These are phyloP conservation scores for Halcyon leucocephala DNA, from an alignment of 2,797 vertebrate genomes.

Conservation along the genomic window DNA sequence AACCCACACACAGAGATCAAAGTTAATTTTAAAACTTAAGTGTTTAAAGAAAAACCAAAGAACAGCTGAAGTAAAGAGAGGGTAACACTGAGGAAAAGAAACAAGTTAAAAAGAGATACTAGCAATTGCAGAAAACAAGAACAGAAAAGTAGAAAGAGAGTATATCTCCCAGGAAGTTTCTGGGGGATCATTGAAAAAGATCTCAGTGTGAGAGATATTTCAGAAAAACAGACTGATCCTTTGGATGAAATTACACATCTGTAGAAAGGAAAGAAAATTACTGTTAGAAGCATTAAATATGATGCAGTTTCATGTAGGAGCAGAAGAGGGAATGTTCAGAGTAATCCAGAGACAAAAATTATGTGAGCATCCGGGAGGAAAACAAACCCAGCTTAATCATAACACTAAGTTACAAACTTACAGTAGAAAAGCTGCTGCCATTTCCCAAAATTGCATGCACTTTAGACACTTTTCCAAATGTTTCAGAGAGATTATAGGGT, in stretches of 20 bases:
- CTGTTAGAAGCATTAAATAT: background rate
- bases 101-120: background rate
- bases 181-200: background rate
- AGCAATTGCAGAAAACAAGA: background rate
- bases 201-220: background rate
- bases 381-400: background rate
- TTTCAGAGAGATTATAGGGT: background rate
- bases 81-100: background rate
- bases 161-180: background rate
- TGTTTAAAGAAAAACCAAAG: conserved; percentile 36
- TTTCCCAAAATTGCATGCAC: conserved; percentile 1
- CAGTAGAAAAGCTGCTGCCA: background rate
- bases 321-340: background rate
- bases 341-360: background rate
- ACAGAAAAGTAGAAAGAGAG: background rate
- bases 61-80: background rate
- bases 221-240: background rate
- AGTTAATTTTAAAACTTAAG: conserved; percentile 54
- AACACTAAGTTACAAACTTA: background rate
- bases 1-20: conserved; percentile 14
- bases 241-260: background rate
- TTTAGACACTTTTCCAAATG: background rate
- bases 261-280: conserved; percentile 2
- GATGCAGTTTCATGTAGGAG: background rate
- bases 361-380: background rate